Evolutionary conservation across 2,113 vertebrate species (phyloP).

Genomic region (Ascaphus truei): DNA sequence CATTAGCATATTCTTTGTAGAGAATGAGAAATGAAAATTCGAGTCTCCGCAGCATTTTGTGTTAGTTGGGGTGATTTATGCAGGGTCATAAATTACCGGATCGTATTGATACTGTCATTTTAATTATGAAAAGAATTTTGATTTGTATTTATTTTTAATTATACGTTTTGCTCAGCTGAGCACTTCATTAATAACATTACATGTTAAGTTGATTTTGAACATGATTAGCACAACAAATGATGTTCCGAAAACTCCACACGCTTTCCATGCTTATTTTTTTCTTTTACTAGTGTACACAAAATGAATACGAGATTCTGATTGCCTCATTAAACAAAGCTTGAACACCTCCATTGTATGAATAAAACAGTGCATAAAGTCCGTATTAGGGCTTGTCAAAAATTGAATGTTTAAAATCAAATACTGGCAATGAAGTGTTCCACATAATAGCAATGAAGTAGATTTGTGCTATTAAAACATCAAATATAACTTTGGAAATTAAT

Average conservation of each 20-base stretch:
- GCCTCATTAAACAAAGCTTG: background rate
- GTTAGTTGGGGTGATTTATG: slow-evolving; percentile 37
- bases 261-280: slow-evolving; percentile 22
- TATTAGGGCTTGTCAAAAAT: background rate
- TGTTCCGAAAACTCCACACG: slow-evolving; percentile 39
- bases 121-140: slow-evolving; percentile 45
- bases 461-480: slow-evolving; percentile 5
- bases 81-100: slow-evolving; percentile 39
- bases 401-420: background rate
- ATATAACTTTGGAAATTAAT: background rate
- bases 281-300: background rate
- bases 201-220: slow-evolving; percentile 40
- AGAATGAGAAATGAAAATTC: slow-evolving; percentile 33
- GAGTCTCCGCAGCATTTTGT: slow-evolving; percentile 37
- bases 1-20: slow-evolving; percentile 31
- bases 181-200: slow-evolving; percentile 49
- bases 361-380: background rate
- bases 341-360: background rate
- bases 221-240: slow-evolving; percentile 43
- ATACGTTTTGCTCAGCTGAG: slow-evolving; percentile 52
- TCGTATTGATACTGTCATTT: slow-evolving; percentile 40
- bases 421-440: background rate
- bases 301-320: background rate
- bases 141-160: slow-evolving; percentile 62
- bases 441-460: background rate